These are phyloP conservation scores for Pteropus rufus DNA, from an alignment of 2,797 vertebrate species.

Conservation along the genomic window DNA sequence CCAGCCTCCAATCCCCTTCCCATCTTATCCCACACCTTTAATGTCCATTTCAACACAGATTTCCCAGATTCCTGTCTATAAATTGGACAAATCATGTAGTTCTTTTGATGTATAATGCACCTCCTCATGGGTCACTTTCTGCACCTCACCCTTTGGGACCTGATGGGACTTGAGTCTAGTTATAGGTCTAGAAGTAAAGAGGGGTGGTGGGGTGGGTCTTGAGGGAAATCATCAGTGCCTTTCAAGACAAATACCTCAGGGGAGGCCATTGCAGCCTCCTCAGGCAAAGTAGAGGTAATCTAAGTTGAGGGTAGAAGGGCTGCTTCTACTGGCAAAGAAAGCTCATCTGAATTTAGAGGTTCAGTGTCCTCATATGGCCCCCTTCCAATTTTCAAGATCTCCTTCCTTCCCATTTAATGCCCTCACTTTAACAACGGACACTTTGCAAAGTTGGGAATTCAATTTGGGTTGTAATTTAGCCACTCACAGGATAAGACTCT, in stretches of 20 bases:
- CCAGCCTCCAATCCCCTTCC: too few species aligned
- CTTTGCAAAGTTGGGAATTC: neutral
- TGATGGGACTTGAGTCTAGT: neutral
- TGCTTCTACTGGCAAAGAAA: neutral
- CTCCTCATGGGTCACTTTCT: neutral
- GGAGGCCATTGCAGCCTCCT: neutral
- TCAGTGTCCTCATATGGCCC: neutral
- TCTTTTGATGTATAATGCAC: neutral
- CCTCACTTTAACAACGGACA: neutral
- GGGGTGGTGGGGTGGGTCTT: neutral
- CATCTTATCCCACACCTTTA: neutral
- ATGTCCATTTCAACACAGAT: neutral
- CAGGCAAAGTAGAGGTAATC: neutral
- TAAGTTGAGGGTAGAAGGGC: neutral
- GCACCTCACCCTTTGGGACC: neutral
- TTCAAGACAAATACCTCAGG: neutral
- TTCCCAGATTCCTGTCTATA: neutral
- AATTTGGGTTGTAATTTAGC: neutral
- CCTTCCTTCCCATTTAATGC: neutral
- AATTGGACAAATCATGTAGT: neutral
- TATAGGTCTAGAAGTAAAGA: neutral
- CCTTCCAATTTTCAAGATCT: neutral
- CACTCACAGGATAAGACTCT: neutral
- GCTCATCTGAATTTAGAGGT: neutral
- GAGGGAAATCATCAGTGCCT: neutral